These are phyloP conservation scores for Leptodactylus fuscus DNA, from an alignment of 2,113 vertebrate species.

Conservation along the genomic window DNA sequence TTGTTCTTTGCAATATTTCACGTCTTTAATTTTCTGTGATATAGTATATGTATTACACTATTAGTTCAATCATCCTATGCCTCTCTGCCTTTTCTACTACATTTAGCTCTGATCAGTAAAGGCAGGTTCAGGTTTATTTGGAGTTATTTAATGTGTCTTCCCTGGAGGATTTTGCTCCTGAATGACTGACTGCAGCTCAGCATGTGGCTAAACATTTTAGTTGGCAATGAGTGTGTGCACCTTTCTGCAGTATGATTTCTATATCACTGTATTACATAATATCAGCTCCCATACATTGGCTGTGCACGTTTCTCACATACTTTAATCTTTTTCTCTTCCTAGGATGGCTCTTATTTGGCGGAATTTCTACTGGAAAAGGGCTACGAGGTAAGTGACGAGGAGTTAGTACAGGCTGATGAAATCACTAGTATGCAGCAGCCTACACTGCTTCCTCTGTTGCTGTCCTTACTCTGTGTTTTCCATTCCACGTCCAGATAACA, in stretches of 20 bases:
- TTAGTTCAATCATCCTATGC: no score
- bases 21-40: no score
- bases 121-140: neutral
- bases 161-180: neutral
- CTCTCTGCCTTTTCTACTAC: no score
- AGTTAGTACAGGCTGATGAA: slow-evolving; percentile 76
- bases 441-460: slow-evolving; percentile 72
- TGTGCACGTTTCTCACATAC: slow-evolving; percentile 59
- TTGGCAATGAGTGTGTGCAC: neutral
- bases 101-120: neutral
- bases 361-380: slow-evolving; percentile 96
- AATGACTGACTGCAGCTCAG: neutral
- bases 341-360: slow-evolving; percentile 98
- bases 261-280: slow-evolving; percentile 2
- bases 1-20: no score
- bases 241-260: slow-evolving; percentile 10
- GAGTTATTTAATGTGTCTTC: neutral
- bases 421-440: slow-evolving; percentile 66
- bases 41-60: no score
- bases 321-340: slow-evolving; percentile 71
- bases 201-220: slow-evolving; percentile 1
- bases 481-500: slow-evolving; percentile 86
- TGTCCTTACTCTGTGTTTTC: slow-evolving; percentile 81
- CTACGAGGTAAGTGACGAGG: slow-evolving; percentile 90
- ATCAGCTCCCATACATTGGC: neutral